These are phyloP conservation scores for Pyralis farinalis DNA, from an alignment of 2,888 invertebrate genomes.

Conservation along the genomic window DNA sequence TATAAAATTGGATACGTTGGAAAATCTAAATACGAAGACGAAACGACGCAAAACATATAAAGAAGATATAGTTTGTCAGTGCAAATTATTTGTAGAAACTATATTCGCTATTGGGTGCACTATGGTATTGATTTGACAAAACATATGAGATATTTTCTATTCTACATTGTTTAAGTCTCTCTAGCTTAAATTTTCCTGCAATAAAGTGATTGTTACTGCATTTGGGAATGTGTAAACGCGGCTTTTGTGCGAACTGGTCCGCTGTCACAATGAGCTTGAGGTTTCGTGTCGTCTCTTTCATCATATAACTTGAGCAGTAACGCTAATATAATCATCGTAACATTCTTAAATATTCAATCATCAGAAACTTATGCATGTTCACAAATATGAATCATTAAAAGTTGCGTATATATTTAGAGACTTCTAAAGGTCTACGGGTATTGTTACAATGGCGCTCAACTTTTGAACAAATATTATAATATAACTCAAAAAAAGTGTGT, in stretches of 20 bases:
- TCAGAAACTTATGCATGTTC: not conserved
- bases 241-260: constrained; percentile 33
- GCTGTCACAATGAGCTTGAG: constrained; percentile 8
- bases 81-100: too few relatives aligned
- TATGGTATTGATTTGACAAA: too few relatives aligned
- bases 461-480: too few relatives aligned
- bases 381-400: not conserved
- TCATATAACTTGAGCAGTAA: constrained; percentile 3
- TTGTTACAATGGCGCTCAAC: too few relatives aligned
- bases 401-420: too few relatives aligned
- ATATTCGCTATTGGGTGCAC: too few relatives aligned
- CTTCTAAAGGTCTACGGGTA: too few relatives aligned
- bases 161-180: constrained; percentile 4
- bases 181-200: constrained; percentile 14
- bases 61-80: too few relatives aligned
- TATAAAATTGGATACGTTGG: too few relatives aligned
- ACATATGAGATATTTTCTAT: not conserved
- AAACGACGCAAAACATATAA: too few relatives aligned
- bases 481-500: too few relatives aligned
- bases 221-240: constrained; percentile 38
- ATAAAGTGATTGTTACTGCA: constrained; percentile 34
- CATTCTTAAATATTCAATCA: not conserved
- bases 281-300: not conserved
- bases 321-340: not conserved
- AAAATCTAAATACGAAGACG: too few relatives aligned